A percentile compares a stretch with the other conserved stretches of the same genome.
These are phyloP conservation scores for Monopis laevigella DNA, from an alignment of 2,888 invertebrate genomes.

Conservation along the genomic window DNA sequence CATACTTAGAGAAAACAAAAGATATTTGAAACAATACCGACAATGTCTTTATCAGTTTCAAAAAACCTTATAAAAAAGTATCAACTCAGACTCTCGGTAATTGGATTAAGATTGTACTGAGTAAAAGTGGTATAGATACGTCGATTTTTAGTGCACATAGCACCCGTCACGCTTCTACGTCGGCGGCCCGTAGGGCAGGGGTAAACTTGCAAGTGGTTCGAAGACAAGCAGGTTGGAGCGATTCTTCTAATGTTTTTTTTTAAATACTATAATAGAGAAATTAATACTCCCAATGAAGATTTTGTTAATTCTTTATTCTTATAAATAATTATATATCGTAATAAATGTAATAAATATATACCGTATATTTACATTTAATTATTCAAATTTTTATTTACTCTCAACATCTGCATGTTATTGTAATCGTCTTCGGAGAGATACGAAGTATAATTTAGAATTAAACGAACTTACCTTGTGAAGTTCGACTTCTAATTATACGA, in stretches of 20 bases:
- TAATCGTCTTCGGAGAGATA: no score
- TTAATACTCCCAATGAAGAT: background rate
- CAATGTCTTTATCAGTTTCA: background rate
- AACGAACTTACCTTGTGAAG: no score
- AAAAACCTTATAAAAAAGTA: no score
- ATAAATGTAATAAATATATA: background rate
- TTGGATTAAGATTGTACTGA: background rate
- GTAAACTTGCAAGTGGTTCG: background rate
- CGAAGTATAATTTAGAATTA: no score
- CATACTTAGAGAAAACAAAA: constrained; percentile 2
- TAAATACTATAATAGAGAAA: constrained; percentile 6
- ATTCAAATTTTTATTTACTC: background rate
- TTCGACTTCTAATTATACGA: background rate
- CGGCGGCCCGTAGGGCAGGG: background rate
- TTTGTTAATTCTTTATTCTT: no score
- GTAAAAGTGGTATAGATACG: constrained; percentile 6
- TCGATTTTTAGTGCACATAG: background rate
- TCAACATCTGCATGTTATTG: background rate
- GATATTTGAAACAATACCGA: background rate
- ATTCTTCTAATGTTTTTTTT: constrained; percentile 3
- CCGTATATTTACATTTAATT: background rate
- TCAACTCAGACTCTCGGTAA: background rate
- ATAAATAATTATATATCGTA: no score
- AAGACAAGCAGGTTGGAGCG: constrained; percentile 2
- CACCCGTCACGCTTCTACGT: background rate